Evolutionary conservation across 1,140 invertebrate genomes (phyloP), one percentile per base, ranked within the genome.

Genomic region (Oryctes rhinoceros): DNA sequence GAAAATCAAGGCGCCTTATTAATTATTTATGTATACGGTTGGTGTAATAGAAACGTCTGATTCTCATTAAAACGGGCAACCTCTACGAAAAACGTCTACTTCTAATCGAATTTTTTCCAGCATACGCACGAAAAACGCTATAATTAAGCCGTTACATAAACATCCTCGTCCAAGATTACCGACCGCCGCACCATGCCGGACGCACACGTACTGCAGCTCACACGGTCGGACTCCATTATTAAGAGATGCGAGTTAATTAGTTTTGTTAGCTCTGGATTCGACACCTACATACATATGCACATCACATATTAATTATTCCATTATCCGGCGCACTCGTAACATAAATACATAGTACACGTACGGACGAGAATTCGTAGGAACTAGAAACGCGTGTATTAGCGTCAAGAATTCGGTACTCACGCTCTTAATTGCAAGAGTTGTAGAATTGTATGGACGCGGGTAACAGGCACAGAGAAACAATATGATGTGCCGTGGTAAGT

Each of bases 281-380:
- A 24, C 65, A 71, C 65, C 65, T 71, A 71, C 65, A 71, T 71
- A 44, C 39, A 44, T 44, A 44, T 4, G 39, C 39, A 44, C 39
- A 44, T 44, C 65, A 71, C 65, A 35, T 71, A 71, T 71, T 71
- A 71, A 71, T 71, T 71, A 71, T 71, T 71, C 65, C 65, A 71
- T 71, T 71, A 71, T 24, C 9, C 65, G 13, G 18, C 24, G 35
- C 65, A 71, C 65, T 30, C 11, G 65, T 71, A 30, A 20, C 53
- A 20, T 62, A 20, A 20, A 20, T 62, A 18, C 53, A 1, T 20
- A 18, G 65, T 71, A 37, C 10, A 71, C 65, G 37, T 24, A 35
- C 20, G 53, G 53, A 62, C 65, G 65, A n/a, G 53, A 15, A 59
- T 18, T n/a, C 15, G 9, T 10, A 44, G 39, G 53, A 59, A 59